Conservation (phyloP, 2,888 invertebrate genomes). For the Amblyteles armatorius region DNA sequence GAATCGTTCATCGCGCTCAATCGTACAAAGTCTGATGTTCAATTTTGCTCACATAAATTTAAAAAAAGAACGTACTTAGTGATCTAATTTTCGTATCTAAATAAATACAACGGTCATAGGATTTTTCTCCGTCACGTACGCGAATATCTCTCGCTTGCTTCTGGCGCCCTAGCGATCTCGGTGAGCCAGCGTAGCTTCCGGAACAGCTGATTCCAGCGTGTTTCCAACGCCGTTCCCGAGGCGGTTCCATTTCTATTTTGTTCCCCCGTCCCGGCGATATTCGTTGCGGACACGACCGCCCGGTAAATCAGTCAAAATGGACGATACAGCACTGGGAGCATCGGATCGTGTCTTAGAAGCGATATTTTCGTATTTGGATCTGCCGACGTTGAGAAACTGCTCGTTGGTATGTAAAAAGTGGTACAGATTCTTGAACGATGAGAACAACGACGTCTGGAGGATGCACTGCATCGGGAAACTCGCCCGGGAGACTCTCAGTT, state of each 20-base stretch:
- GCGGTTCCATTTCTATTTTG: constrained; percentile 3
- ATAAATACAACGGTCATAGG: background rate
- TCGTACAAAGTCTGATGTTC: background rate
- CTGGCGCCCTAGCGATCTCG: background rate
- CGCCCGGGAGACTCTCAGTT: constrained; percentile 94
- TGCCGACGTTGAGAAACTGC: constrained; percentile 95
- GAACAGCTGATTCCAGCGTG: constrained; percentile 26
- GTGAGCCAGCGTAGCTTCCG: background rate
- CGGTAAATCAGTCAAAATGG: constrained; percentile 86
- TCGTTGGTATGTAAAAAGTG: constrained; percentile 97
- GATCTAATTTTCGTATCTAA: no score
- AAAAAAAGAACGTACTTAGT: background rate
- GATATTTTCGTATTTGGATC: constrained; percentile 95
- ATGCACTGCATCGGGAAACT: constrained; percentile 94
- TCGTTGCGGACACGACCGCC: constrained; percentile 64
- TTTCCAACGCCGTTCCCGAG: constrained; percentile 9
- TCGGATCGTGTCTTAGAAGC: constrained; percentile 94
- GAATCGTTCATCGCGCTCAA: background rate
- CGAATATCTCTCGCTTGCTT: background rate
- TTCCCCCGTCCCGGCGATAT: constrained; percentile 37
- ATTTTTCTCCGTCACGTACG: background rate
- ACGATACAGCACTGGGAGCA: constrained; percentile 88
- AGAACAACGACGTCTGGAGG: constrained; percentile 98
- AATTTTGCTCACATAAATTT: background rate
- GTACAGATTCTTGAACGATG: constrained; percentile 91